Evolutionary conservation across 2,888 invertebrate species (phyloP).

Genomic region (Limnephilus lunatus): DNA sequence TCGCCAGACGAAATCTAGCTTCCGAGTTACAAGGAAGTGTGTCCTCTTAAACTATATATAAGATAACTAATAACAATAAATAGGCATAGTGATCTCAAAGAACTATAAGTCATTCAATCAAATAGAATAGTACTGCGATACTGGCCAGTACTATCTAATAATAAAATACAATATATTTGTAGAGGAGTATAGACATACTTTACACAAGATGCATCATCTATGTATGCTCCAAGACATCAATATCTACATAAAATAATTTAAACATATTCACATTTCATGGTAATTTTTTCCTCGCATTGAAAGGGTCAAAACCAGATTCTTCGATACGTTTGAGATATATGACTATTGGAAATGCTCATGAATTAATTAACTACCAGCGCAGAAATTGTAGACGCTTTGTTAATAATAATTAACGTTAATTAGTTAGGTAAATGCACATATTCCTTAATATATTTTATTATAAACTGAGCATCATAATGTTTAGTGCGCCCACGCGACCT

Average conservation of each 20-base stretch:
- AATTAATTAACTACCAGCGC: slow-evolving; percentile 29
- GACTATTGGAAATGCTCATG: neutral
- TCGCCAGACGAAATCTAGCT: too few relatives aligned
- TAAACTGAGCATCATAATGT: neutral
- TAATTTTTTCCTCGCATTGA: neutral
- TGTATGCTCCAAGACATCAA: too few relatives aligned
- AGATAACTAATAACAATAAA: too few relatives aligned
- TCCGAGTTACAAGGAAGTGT: too few relatives aligned
- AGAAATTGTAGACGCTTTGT: slow-evolving; percentile 15
- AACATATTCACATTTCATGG: neutral
- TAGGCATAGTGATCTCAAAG: too few relatives aligned
- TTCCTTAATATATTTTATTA: neutral
- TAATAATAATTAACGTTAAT: slow-evolving; percentile 34
- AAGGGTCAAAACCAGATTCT: slow-evolving; percentile 30
- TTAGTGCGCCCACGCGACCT: neutral
- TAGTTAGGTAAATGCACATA: neutral
- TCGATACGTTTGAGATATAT: neutral
- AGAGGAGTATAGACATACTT: too few relatives aligned
- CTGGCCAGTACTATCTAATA: too few relatives aligned
- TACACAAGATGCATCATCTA: too few relatives aligned
- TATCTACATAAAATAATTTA: neutral
- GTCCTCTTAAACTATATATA: too few relatives aligned
- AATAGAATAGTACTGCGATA: too few relatives aligned
- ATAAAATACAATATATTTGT: too few relatives aligned
- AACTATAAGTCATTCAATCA: too few relatives aligned